Evolutionary conservation across 35 echinoderm and acorn worm genomes (phyloP).

Genomic region (Stichopus chloronotus): DNA sequence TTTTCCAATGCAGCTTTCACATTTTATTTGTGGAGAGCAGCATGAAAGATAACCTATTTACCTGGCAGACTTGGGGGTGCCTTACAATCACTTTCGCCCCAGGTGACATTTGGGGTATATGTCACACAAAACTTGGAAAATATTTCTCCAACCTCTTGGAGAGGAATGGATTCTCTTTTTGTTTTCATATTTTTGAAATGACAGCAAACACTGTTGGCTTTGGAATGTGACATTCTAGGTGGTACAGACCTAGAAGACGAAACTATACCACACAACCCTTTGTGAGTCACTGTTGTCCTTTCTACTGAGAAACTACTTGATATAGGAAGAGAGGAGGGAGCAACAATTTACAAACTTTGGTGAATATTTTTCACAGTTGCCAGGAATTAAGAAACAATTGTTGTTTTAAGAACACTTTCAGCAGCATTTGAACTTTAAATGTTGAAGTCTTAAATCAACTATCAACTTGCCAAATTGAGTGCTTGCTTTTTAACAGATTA

Average conservation of each 20-base stretch:
- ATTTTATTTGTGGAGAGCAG: too few species aligned
- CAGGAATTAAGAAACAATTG: not conserved
- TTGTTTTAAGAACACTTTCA: too few species aligned
- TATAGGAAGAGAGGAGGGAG: too few species aligned
- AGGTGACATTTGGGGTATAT: not conserved
- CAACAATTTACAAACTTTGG: not conserved
- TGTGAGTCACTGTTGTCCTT: too few species aligned
- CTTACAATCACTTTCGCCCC: not conserved
- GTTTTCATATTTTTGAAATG: not conserved
- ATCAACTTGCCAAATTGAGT: too few species aligned
- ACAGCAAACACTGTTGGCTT: not conserved
- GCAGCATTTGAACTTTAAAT: too few species aligned
- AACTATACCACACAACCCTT: not conserved
- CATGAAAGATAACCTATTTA: too few species aligned
- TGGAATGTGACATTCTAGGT: not conserved
- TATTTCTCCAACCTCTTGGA: slow-evolving; percentile 11
- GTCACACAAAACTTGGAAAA: not conserved
- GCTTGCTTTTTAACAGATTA: too few species aligned
- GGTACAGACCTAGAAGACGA: not conserved
- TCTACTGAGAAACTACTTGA: too few species aligned
- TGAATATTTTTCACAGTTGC: not conserved
- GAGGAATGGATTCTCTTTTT: not conserved
- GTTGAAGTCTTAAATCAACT: too few species aligned
- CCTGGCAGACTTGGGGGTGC: not conserved
- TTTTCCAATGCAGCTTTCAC: too few species aligned